These are phyloP conservation scores for Gymnoscelis rufifasciata DNA, from an alignment of 2,888 invertebrate species.

Conservation along the genomic window DNA sequence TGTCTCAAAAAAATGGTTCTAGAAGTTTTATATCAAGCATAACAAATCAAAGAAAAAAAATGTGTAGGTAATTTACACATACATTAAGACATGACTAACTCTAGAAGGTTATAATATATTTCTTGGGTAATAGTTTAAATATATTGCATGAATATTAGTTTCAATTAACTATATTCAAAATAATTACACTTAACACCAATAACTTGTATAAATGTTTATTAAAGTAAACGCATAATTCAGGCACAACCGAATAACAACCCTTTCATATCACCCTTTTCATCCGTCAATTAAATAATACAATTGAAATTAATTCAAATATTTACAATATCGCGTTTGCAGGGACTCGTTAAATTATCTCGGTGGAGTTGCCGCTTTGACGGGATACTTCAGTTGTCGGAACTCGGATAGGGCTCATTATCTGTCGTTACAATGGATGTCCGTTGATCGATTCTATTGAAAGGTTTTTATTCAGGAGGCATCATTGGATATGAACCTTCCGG, in stretches of 20 bases:
- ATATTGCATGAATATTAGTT: too few species aligned
- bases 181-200: too few species aligned
- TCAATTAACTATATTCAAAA: too few species aligned
- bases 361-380: constrained; percentile 22
- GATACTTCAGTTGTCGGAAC: constrained; percentile 10
- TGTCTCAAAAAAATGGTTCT: too few species aligned
- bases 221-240: neutral
- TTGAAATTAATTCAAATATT: constrained; percentile 29
- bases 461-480: neutral
- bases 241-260: constrained; percentile 8
- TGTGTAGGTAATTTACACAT: too few species aligned
- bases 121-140: too few species aligned
- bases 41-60: too few species aligned
- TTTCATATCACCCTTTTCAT: constrained; percentile 4
- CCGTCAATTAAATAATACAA: constrained; percentile 26
- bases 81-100: too few species aligned
- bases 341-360: constrained; percentile 30
- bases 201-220: too few species aligned
- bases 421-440: constrained; percentile 2
- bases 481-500: too few species aligned
- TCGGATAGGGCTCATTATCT: neutral
- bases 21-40: too few species aligned
- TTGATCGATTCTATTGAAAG: constrained; percentile 1
- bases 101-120: too few species aligned
- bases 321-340: constrained; percentile 14